Evolutionary conservation across 2,888 invertebrate species (phyloP).

Genomic region (Tortricodes alternella): DNA sequence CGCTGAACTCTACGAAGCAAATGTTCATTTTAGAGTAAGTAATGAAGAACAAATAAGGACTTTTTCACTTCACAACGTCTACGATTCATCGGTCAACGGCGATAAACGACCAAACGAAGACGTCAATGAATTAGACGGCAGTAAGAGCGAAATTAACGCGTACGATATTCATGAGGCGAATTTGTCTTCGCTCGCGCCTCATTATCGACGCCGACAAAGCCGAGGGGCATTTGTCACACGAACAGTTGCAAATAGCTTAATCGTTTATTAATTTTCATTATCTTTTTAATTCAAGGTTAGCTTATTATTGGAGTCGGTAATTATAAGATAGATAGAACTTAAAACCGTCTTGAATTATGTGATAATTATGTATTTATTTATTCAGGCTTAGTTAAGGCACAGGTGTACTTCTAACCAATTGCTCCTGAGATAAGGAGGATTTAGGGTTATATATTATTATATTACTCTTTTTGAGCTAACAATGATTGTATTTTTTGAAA

Average conservation of each 20-base stretch:
- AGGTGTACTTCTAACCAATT: no score
- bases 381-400: no score
- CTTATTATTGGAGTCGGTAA: conserved; percentile 13
- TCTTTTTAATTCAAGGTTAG: no score
- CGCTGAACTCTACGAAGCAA: no score
- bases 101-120: conserved; percentile 36
- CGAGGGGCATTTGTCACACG: conserved; percentile 68
- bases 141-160: conserved; percentile 68
- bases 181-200: conserved; percentile 72
- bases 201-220: conserved; percentile 77
- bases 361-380: no score
- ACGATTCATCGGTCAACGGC: not conserved
- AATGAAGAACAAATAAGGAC: not conserved
- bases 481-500: no score
- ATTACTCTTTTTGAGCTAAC: no score
- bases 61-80: not conserved
- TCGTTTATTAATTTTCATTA: conserved; percentile 54
- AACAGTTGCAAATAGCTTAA: conserved; percentile 74
- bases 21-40: no score
- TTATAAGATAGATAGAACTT: not conserved
- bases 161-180: conserved; percentile 76
- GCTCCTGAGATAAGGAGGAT: no score
- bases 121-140: conserved; percentile 71
- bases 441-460: no score
- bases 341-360: no score